A percentile compares a stretch with the other conserved stretches of the same genome.
phyloP scores from a whole-genome alignment of 2,888 invertebrate genomes.

The Pharmacophagus antenor region DNA sequence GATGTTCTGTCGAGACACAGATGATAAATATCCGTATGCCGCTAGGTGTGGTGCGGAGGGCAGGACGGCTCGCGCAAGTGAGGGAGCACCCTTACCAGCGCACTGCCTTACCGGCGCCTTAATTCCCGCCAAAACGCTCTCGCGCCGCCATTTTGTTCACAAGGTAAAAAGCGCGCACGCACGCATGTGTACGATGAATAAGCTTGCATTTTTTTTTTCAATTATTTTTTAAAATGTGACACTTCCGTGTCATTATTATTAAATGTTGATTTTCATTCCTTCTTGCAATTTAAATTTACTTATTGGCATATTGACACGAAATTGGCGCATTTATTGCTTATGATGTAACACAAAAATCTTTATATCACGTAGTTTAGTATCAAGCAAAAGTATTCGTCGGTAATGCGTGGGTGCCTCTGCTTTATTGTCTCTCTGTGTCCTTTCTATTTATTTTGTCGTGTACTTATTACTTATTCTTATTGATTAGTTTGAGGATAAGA shows the following conservation, averaged over 20 bases:
- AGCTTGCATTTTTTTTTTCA: slow-evolving; percentile 45
- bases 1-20: slow-evolving; percentile 49
- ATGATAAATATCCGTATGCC: slow-evolving; percentile 75
- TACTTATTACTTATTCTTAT: slow-evolving; percentile 76
- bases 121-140: slow-evolving; percentile 73
- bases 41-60: slow-evolving; percentile 92
- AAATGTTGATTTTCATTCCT: background rate
- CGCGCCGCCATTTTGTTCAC: slow-evolving; percentile 79
- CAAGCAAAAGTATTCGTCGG: slow-evolving; percentile 58
- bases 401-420: slow-evolving; percentile 69
- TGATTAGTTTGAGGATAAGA: slow-evolving; percentile 60
- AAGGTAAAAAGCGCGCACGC: slow-evolving; percentile 78
- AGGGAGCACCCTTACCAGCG: slow-evolving; percentile 99
- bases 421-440: slow-evolving; percentile 76
- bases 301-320: slow-evolving; percentile 14
- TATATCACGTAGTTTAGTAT: slow-evolving; percentile 24
- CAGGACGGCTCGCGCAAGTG: slow-evolving; percentile 92
- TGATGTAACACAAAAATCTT: slow-evolving; percentile 8
- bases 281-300: background rate
- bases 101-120: slow-evolving; percentile 88
- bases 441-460: slow-evolving; percentile 68
- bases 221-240: slow-evolving; percentile 14
- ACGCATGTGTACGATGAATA: slow-evolving; percentile 62
- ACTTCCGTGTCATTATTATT: slow-evolving; percentile 11
- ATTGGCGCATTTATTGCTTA: slow-evolving; percentile 34